Evolutionary conservation across 2,797 vertebrate species (phyloP), one percentile per base, ranked within the genome.

Genomic region (Microctenopoma steveboyesi): DNA sequence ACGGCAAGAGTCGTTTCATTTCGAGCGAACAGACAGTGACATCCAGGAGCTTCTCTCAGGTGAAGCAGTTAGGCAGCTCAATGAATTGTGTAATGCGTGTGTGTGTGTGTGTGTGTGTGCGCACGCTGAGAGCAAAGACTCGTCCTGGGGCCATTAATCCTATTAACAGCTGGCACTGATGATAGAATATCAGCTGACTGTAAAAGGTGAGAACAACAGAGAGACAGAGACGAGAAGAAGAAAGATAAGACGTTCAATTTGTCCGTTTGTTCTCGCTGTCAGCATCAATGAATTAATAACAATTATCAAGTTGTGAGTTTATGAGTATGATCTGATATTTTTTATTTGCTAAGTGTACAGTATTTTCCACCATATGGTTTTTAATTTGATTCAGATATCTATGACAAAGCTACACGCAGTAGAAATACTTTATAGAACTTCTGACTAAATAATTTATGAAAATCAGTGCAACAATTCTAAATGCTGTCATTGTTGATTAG

Each of bases 91-190:
- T 82, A 54, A 83, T 83, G 69, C 78, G 77, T 59, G 69, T 77
- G 66, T 55, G 69, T 69, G 43, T 61, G 40, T 37, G 48, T 28
- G 65, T 22, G 35, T 10, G 11, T 50, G 55, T 18, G 49, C 13
- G 53, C 49, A 68, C 66, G 43, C 53, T 30, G 33, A 12, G 16
- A 59, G 49, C 2, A 67, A 27, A 72, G 47, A 60, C 16, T 37
- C 68, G 13, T 55, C 67, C 50, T 33, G 14, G 11, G 74, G 69
- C 57, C 78, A 90, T 88, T 86, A 82, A 85, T 90, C 76, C 84
- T 68, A 84, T 79, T 74, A 89, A 80, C 89, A 91, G 89, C 75
- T 88, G 86, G 79, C 74, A 73, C 58, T 54, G 68, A 83, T 76
- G 83, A 87, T 91, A 84, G 90, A 81, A 84, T 70, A 85, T 55